Evolutionary conservation across 2,113 vertebrate species (phyloP).

Genomic region (Pipa parva): DNA sequence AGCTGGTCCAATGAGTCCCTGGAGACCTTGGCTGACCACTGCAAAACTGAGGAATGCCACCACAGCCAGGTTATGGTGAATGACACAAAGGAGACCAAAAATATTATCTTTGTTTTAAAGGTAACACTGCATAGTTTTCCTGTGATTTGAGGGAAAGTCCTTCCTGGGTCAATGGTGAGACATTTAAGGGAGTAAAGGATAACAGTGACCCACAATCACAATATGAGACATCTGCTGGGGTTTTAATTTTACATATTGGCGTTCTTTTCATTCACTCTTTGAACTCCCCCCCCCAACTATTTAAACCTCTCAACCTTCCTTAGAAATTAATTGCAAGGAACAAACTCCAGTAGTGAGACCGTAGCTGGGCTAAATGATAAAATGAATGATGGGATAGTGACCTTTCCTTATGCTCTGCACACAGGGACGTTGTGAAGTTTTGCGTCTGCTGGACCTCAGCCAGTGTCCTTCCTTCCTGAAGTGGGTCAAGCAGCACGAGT

Average conservation of each 20-base stretch:
- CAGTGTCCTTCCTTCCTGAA: conserved; percentile 34
- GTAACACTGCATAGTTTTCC: conserved; percentile 38
- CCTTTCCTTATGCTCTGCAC: neutral
- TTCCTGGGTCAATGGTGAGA: no score
- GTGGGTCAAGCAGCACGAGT: conserved; percentile 35
- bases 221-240: neutral
- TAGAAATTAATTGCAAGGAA: no score
- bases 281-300: no score
- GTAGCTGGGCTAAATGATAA: no score
- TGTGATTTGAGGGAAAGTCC: neutral
- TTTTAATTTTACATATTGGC: no score
- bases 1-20: conserved; percentile 49
- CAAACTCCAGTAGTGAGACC: no score
- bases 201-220: no score
- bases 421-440: conserved; percentile 41
- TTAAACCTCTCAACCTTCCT: no score
- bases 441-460: conserved; percentile 42
- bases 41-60: conserved; percentile 53
- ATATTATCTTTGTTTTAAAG: conserved; percentile 53
- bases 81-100: conserved; percentile 49
- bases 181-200: no score
- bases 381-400: no score
- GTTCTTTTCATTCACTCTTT: no score
- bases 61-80: conserved; percentile 52
- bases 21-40: conserved; percentile 51